Conservation (phyloP, 1,140 invertebrate genomes). For the Drosophila teissieri region DNA sequence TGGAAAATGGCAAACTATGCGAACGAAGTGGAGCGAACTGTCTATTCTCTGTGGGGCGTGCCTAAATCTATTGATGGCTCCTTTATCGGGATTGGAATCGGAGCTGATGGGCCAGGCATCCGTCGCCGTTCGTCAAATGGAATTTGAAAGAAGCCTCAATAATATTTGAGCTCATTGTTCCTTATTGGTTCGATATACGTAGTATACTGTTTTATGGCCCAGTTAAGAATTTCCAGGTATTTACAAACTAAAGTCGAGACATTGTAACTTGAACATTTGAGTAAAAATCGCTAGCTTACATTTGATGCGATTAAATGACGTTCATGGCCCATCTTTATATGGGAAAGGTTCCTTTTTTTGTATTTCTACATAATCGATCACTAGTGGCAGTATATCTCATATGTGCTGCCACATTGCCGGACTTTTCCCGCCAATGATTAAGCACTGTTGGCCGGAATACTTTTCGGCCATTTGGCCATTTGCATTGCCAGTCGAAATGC, state of each 20-base stretch:
- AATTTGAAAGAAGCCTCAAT: slow-evolving; percentile 17
- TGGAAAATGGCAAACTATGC: slow-evolving; percentile 29
- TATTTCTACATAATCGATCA: not conserved
- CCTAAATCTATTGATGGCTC: slow-evolving; percentile 38
- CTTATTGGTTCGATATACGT: slow-evolving; percentile 22
- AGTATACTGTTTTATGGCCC: not conserved
- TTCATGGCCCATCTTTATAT: too few species aligned
- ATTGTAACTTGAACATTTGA: too few species aligned
- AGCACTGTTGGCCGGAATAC: slow-evolving; percentile 14
- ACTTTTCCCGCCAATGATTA: slow-evolving; percentile 7
- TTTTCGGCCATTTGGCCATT: slow-evolving; percentile 12
- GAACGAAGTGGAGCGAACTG: not conserved
- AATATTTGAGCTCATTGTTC: slow-evolving; percentile 18
- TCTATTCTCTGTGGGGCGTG: slow-evolving; percentile 15
- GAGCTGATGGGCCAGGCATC: not conserved
- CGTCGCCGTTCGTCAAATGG: not conserved
- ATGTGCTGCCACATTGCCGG: not conserved
- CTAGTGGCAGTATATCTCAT: not conserved
- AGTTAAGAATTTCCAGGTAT: not conserved
- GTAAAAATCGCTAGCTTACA: too few species aligned
- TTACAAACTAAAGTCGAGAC: not conserved
- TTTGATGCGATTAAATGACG: too few species aligned
- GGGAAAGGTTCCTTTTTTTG: too few species aligned
- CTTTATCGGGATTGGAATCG: slow-evolving; percentile 6
- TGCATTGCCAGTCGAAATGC: slow-evolving; percentile 3